Evolutionary conservation across 1,140 invertebrate genomes (phyloP), one percentile per base, ranked within the genome.

Genomic region (Anastrepha obliqua): DNA sequence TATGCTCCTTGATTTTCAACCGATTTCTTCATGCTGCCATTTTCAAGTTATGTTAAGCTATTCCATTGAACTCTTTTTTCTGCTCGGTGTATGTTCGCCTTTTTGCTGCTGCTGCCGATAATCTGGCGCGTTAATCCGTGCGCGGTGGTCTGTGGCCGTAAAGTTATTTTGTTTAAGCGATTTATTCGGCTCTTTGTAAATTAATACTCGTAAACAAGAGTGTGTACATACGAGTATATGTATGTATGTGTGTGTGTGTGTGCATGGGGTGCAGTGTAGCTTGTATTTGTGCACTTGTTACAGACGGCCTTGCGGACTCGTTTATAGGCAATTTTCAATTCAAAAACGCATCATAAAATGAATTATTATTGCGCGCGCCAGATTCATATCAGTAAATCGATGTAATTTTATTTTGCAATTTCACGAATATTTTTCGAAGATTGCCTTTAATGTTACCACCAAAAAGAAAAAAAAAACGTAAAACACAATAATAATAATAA

Each of bases 251-350:
- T 62, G 60, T n/a, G 1, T 8, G 60, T n/a, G 17, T 74, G 39
- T 42, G 8, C 39, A 15, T 47, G 11, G 13, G 51, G 11, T 55
- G 6, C 6, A 8, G 11, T 11, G 51, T 55, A 55, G 51, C 51
- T 55, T 55, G 51, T 29, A 29, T 0, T 74, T 15, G 4, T 44
- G 39, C 67, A 74, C 67, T 74, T 74, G 67, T 74, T 74, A 39
- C 42, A 17, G 39, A 74, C 42, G 67, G 67, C 67, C 67, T 74
- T 74, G 67, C 67, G 67, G 67, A 44, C 67, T 74, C 42, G 67
- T 74, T 74, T 74, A 74, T 74, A 74, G 67, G 42, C 67, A 74
- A 74, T 74, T 74, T 74, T 74, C 67, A 74, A 74, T 74, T 74
- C 67, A 74, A 74, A 74, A 74, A 44, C 67, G 39, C 67, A 74